These are phyloP conservation scores for Drosophila kambysellisi DNA, from an alignment of 2,888 invertebrate genomes.

Conservation along the genomic window DNA sequence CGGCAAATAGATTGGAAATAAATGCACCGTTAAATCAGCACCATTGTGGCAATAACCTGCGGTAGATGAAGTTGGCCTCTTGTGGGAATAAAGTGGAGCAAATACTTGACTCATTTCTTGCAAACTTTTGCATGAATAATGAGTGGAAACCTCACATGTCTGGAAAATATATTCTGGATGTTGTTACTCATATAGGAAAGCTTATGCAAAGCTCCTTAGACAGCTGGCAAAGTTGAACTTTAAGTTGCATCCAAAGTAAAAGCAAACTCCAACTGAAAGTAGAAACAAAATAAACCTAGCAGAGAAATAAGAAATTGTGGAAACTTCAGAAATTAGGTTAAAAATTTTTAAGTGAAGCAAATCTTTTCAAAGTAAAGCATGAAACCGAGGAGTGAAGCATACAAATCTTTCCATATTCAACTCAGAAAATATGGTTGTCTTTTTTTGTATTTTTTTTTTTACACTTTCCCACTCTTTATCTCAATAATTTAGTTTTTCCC, in stretches of 20 bases:
- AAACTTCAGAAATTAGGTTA: background rate
- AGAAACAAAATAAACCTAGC: background rate
- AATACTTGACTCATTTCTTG: conserved; percentile 38
- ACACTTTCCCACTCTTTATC: background rate
- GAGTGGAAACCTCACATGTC: conserved; percentile 23
- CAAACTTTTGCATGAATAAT: conserved; percentile 65
- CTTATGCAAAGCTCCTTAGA: conserved; percentile 14
- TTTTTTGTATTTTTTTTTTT: background rate
- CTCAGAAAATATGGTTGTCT: background rate
- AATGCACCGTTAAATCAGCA: conserved; percentile 74
- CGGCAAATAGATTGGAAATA: conserved; percentile 74
- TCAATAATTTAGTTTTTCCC: background rate
- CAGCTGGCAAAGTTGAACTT: background rate
- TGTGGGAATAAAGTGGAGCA: conserved; percentile 4
- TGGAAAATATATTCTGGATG: conserved; percentile 1
- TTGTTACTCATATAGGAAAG: background rate
- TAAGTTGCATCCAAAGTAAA: conserved; percentile 12
- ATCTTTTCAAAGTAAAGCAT: background rate
- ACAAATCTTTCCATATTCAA: background rate
- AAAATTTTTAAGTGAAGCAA: background rate
- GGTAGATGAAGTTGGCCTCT: conserved; percentile 1
- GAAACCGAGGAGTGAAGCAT: background rate
- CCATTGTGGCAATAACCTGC: conserved; percentile 51
- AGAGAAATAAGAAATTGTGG: background rate
- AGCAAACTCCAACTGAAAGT: background rate